phyloP scores from a whole-genome alignment of 2,797 vertebrate genomes.

The Apodemus agrarius region DNA sequence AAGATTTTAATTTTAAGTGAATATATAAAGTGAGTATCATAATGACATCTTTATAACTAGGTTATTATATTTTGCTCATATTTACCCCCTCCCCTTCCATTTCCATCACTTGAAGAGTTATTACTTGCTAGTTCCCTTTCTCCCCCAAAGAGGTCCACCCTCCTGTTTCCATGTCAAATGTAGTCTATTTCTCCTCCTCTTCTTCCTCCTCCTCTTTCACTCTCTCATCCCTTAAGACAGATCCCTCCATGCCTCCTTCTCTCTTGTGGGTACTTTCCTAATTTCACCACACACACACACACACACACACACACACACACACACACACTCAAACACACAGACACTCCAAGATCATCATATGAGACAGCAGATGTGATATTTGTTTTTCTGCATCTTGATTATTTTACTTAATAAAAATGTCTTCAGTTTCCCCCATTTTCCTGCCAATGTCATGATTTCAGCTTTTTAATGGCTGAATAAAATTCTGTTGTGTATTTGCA shows the following conservation, averaged over 20 bases:
- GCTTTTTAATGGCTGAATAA: not conserved
- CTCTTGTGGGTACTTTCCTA: not conserved
- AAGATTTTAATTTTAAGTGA: not conserved
- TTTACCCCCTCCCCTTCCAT: too few relatives aligned
- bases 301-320: too few relatives aligned
- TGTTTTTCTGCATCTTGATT: not conserved
- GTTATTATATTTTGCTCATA: not conserved
- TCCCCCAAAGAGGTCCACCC: not conserved
- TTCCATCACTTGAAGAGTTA: not conserved
- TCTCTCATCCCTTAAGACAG: not conserved
- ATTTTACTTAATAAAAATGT: not conserved
- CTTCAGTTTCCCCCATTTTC: not conserved
- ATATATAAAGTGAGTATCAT: not conserved
- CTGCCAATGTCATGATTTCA: not conserved
- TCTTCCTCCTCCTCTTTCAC: too few relatives aligned
- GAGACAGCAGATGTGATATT: not conserved
- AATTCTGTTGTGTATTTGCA: not conserved
- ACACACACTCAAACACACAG: not conserved
- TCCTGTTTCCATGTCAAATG: not conserved
- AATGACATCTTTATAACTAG: not conserved
- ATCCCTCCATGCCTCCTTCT: not conserved
- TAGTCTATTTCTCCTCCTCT: not conserved
- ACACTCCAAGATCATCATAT: not conserved
- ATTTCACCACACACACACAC: not conserved
- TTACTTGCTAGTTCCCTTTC: too few relatives aligned